phyloP scores from a whole-genome alignment of 2,888 invertebrate species.

The Lomographa bimaculata region DNA sequence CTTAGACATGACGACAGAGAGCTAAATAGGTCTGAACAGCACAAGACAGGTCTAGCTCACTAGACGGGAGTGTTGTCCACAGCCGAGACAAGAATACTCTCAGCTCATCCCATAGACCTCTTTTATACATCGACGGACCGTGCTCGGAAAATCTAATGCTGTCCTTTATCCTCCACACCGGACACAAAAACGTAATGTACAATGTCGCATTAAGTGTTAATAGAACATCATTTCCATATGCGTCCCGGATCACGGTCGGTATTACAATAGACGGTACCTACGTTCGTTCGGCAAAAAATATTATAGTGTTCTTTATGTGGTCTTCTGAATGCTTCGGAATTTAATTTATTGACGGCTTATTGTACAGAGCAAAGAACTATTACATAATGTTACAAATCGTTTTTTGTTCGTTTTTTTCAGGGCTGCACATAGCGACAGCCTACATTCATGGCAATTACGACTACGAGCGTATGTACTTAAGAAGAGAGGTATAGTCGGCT shows the following conservation, averaged over 20 bases:
- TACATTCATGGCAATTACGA: no score
- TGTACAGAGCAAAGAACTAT: constrained; percentile 5
- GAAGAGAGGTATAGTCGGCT: no score
- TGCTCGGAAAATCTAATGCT: constrained; percentile 73
- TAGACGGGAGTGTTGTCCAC: constrained; percentile 63
- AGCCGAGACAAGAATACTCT: constrained; percentile 38
- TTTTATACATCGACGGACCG: constrained; percentile 66
- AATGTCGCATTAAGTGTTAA: constrained; percentile 77
- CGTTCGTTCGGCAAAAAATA: constrained; percentile 50
- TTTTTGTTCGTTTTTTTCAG: no score
- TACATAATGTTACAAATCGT: no score
- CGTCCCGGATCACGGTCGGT: constrained; percentile 59
- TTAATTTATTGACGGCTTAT: constrained; percentile 13
- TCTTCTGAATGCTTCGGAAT: constrained; percentile 13
- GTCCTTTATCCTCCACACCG: constrained; percentile 47
- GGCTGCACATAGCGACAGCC: no score
- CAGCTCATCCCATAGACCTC: constrained; percentile 32
- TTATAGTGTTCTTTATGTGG: no score
- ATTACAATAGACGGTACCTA: constrained; percentile 40
- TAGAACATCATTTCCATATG: constrained; percentile 69
- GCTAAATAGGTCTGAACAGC: constrained; percentile 29
- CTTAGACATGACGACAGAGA: constrained; percentile 59
- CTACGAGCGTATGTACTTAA: no score
- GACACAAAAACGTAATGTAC: constrained; percentile 47
- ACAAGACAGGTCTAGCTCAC: constrained; percentile 58